phyloP scores from a whole-genome alignment of 2,113 vertebrate genomes.

The Siniperca chuatsi region DNA sequence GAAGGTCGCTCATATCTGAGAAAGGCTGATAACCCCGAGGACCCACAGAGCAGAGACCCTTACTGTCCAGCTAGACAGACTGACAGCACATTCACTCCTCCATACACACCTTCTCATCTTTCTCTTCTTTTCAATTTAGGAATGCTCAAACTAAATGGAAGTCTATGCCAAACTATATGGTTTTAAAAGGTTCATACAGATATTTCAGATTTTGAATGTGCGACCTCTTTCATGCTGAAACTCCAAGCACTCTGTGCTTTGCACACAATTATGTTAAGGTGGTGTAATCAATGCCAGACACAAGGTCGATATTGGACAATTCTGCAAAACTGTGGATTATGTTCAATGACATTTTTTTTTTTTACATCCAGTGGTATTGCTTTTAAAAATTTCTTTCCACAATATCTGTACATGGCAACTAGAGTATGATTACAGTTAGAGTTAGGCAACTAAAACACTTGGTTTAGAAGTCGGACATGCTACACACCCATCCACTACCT shows the following conservation, averaged over 20 bases:
- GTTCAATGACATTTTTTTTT: background rate
- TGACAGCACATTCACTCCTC: slow-evolving; percentile 37
- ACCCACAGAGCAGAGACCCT: slow-evolving; percentile 45
- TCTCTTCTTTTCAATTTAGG: background rate
- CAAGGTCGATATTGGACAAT: background rate
- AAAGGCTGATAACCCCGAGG: slow-evolving; percentile 78
- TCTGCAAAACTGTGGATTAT: background rate
- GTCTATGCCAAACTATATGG: too few species aligned
- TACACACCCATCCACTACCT: background rate
- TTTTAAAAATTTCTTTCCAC: too few species aligned
- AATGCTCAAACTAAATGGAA: background rate
- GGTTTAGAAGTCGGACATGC: background rate
- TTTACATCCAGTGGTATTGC: background rate
- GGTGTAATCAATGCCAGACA: background rate
- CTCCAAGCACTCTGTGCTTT: too few species aligned
- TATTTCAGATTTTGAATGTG: background rate
- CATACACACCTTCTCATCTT: slow-evolving; percentile 50
- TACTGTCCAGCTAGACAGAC: slow-evolving; percentile 30
- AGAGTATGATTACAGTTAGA: background rate
- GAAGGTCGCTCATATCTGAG: slow-evolving; percentile 79
- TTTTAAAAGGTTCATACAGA: background rate
- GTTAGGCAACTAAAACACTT: background rate
- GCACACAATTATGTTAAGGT: background rate
- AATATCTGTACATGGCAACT: background rate
- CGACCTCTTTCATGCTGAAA: background rate